These are phyloP conservation scores for Sylvietta virens DNA, from an alignment of 2,113 vertebrate species.

Conservation along the genomic window DNA sequence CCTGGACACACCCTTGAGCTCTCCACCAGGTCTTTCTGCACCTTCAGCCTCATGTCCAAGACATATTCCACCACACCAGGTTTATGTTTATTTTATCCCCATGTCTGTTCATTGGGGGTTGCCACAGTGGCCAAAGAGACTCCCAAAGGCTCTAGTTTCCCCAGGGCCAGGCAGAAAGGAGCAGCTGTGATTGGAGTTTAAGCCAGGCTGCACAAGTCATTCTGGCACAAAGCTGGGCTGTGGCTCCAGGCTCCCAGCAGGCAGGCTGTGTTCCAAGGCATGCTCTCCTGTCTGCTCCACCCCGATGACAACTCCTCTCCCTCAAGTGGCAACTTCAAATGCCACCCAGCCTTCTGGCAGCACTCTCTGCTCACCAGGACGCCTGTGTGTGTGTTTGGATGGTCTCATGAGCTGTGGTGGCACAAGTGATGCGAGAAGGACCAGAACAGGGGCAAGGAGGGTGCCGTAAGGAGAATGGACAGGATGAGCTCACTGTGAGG, in stretches of 20 bases:
- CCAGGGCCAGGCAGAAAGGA: rapidly evolving
- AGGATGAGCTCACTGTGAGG: rapidly evolving
- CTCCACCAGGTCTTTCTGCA: rapidly evolving
- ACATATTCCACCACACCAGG: rapidly evolving
- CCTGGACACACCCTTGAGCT: rapidly evolving
- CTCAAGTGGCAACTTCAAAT: rapidly evolving
- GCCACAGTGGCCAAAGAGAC: background rate
- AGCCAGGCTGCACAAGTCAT: background rate
- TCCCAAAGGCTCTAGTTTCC: background rate
- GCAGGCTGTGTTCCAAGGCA: rapidly evolving
- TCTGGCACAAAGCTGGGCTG: background rate
- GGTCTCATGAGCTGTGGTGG: rapidly evolving
- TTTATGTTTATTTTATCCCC: too few relatives aligned
- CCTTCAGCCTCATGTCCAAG: background rate
- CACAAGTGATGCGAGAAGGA: background rate
- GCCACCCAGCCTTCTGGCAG: background rate
- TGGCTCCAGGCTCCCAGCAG: rapidly evolving
- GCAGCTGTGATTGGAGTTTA: background rate
- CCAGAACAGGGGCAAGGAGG: background rate
- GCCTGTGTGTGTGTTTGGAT: background rate
- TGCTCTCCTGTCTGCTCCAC: background rate
- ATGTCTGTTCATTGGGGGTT: background rate
- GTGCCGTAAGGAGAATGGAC: background rate
- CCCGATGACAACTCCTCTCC: background rate
- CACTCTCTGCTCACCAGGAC: background rate